These are phyloP conservation scores for Oncorhynchus gorbuscha DNA, from an alignment of 2,113 vertebrate genomes.

Conservation along the genomic window DNA sequence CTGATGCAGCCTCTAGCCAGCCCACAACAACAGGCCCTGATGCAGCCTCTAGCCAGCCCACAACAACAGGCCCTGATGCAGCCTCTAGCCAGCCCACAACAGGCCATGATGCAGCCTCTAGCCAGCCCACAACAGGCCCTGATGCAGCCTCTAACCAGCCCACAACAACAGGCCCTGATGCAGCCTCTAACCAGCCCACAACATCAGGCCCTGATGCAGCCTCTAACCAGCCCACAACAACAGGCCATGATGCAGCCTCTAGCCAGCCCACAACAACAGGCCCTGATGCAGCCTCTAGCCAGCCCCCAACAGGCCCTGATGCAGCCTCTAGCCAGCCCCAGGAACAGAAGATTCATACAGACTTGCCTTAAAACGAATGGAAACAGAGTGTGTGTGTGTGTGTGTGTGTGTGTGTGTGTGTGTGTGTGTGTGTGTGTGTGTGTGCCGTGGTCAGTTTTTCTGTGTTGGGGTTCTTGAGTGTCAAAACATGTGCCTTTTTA, in stretches of 20 bases:
- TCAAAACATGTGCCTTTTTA: neutral
- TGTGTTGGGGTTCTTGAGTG: neutral
- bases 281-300: too few relatives aligned
- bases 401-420: conserved; percentile 16
- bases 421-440: conserved; percentile 14
- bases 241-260: too few relatives aligned
- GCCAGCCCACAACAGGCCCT: neutral
- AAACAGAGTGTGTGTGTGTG: conserved; percentile 18
- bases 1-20: neutral
- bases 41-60: neutral
- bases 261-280: too few relatives aligned
- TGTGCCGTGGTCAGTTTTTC: neutral
- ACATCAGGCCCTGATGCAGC: too few relatives aligned
- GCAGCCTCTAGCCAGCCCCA: too few relatives aligned
- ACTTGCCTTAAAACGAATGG: too few relatives aligned
- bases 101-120: neutral
- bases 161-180: too few relatives aligned
- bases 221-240: too few relatives aligned
- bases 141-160: neutral
- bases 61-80: too few relatives aligned
- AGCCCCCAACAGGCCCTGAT: too few relatives aligned
- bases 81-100: neutral
- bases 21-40: neutral
- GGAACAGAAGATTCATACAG: too few relatives aligned
- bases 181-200: too few relatives aligned